Evolutionary conservation across 2,888 invertebrate genomes (phyloP).

Genomic region (Melieria picta): DNA sequence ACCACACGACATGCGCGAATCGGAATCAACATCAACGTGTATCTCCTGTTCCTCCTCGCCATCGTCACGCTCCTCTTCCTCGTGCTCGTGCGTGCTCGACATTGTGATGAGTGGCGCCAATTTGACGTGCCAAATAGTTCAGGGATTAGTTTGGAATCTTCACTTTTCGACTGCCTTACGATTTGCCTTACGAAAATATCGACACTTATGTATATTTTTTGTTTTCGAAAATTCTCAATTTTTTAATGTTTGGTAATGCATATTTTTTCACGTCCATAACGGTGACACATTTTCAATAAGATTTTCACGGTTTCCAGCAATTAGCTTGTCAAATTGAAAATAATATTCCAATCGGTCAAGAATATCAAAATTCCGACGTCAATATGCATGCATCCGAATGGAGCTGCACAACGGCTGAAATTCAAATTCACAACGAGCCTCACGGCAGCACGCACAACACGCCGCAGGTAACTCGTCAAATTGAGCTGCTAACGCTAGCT

Average conservation of each 20-base stretch:
- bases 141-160: neutral
- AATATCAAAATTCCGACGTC: slow-evolving; percentile 14
- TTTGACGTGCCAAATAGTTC: slow-evolving; percentile 38
- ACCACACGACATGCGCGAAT: slow-evolving; percentile 65
- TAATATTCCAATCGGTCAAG: too few species aligned
- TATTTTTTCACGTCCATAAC: too few species aligned
- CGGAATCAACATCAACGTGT: slow-evolving; percentile 66
- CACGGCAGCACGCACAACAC: slow-evolving; percentile 1
- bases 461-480: slow-evolving; percentile 54
- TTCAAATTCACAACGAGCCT: neutral
- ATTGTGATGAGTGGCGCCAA: slow-evolving; percentile 58
- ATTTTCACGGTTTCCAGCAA: too few species aligned
- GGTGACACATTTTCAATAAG: too few species aligned
- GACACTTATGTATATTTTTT: neutral
- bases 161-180: neutral
- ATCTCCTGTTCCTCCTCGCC: slow-evolving; percentile 65
- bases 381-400: neutral
- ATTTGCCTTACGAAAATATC: neutral
- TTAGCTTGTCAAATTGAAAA: too few species aligned
- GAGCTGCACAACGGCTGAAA: neutral
- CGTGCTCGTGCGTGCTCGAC: slow-evolving; percentile 62
- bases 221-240: neutral
- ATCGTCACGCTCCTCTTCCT: slow-evolving; percentile 62
- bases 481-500: slow-evolving; percentile 59
- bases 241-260: neutral